A percentile compares a stretch with the other conserved stretches of the same genome.
phyloP scores from a whole-genome alignment of 2,888 invertebrate species.

The Hirudinaria manillensis region DNA sequence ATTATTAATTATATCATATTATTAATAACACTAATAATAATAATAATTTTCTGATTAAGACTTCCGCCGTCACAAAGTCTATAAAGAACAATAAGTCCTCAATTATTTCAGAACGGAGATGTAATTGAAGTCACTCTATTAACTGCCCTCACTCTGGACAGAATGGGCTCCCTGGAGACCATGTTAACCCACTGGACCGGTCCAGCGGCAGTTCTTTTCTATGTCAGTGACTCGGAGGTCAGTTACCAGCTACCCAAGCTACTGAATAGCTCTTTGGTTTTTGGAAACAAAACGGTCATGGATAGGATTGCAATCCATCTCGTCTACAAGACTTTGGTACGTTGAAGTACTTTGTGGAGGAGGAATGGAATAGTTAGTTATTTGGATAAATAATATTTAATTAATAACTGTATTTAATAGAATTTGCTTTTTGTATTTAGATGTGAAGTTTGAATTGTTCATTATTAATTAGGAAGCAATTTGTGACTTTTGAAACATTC shows the following conservation, averaged over 20 bases:
- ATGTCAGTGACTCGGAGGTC: conserved; percentile 34
- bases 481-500: too few relatives aligned
- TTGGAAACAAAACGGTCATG: conserved; percentile 8
- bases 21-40: too few relatives aligned
- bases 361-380: too few relatives aligned
- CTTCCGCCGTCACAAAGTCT: too few relatives aligned
- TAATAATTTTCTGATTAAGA: too few relatives aligned
- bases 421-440: too few relatives aligned
- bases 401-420: not conserved
- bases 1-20: too few relatives aligned
- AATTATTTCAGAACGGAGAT: not conserved
- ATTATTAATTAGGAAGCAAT: too few relatives aligned
- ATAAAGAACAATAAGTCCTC: too few relatives aligned
- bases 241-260: conserved; percentile 2
- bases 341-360: not conserved
- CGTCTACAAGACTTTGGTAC: conserved; percentile 36
- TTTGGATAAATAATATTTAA: not conserved
- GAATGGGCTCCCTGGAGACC: conserved; percentile 31
- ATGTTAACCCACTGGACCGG: conserved; percentile 31
- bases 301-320: conserved; percentile 32
- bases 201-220: conserved; percentile 31
- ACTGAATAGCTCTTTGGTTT: conserved; percentile 11
- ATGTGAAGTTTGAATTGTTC: too few relatives aligned
- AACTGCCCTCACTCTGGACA: conserved; percentile 27
- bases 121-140: not conserved